Percentiles rank a stretch among this genome's conserved stretches.
phyloP scores from a whole-genome alignment of 2,797 vertebrate species.

The Florisuga fusca region DNA sequence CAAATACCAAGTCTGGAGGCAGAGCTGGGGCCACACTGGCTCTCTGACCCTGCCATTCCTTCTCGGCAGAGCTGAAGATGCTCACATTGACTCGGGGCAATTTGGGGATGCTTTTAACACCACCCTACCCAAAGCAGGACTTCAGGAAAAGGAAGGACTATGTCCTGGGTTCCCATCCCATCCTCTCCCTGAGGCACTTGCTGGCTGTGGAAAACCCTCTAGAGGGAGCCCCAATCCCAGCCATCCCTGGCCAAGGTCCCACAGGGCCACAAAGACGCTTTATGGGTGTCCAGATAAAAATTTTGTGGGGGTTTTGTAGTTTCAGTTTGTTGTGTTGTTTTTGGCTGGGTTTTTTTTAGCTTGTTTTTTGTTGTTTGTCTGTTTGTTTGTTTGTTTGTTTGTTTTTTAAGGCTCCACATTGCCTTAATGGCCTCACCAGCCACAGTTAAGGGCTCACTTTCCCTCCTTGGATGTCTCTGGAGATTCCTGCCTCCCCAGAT shows the following conservation, averaged over 20 bases:
- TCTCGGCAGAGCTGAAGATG: neutral
- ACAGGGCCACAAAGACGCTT: neutral
- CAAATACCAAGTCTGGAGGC: neutral
- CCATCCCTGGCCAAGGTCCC: neutral
- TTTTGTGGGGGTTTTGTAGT: neutral
- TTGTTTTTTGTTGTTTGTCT: neutral
- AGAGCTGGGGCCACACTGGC: accelerated
- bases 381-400: too few relatives aligned
- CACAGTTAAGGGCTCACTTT: neutral
- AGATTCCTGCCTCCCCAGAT: accelerated
- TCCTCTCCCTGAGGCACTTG: accelerated
- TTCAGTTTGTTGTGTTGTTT: neutral
- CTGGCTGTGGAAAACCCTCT: neutral
- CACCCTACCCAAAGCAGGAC: neutral
- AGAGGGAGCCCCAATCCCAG: constrained; percentile 48
- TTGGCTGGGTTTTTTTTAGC: neutral
- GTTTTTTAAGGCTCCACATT: neutral
- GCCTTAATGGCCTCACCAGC: neutral
- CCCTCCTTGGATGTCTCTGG: neutral
- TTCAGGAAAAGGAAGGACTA: neutral
- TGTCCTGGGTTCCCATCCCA: neutral
- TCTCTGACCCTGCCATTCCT: neutral
- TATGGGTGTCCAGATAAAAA: neutral
- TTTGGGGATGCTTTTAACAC: neutral
- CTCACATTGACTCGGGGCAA: neutral